Base-by-base conservation (phyloP, 2,113 vertebrate genomes). In the Toxotes chatareus region DNA sequence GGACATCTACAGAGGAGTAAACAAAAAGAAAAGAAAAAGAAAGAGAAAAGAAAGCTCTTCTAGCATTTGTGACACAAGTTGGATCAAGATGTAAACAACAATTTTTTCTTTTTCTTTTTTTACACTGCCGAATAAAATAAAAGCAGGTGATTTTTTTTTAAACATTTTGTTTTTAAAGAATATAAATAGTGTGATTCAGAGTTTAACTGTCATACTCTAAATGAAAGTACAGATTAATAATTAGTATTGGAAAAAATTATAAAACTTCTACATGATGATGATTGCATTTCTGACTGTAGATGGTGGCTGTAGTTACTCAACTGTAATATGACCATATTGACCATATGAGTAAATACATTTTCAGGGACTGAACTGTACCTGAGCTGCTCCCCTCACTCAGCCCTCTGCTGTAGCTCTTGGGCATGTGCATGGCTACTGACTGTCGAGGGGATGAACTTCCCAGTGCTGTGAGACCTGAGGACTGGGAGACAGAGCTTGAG, bases 401-500 rank as follows among this genome's bases (percentile, higher is more conserved):
- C 80, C 94, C 94, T 53, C 96, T 94, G 90, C 95, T 96, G 92
- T 97, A 96, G 79, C 96, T 95, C 3, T 97, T 98, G 78, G 96
- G 95, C 65, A 99, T 93, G 7, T 95, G 92, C 42, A 97, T 92
- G 17, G 96, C 97, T 66, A 99, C 89, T 1, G 98, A 97, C 71
- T 97, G 97, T 9, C 97, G 96, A 0, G 98, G 98, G 0, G 98
- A 99, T 0, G 94, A 95, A 27, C 94, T 83, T 12, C 95, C 94
- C 0, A 97, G 93, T 0, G 95, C 90, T 13, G 96, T 95, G 1
- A 95, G 95, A 78, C 94, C 86, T 0, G 97, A 97, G 1, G 95
- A 94, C 91, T 96, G 95, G 49, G 95, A 95, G 44, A 73, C 88
- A 17, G 94, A 96, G 88, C 90, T 94, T 73, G 95, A 92, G 0